Evolutionary conservation across 37 sponge, comb jelly and placozoan species (phyloP).

Genomic region (Bolinopsis microptera): DNA sequence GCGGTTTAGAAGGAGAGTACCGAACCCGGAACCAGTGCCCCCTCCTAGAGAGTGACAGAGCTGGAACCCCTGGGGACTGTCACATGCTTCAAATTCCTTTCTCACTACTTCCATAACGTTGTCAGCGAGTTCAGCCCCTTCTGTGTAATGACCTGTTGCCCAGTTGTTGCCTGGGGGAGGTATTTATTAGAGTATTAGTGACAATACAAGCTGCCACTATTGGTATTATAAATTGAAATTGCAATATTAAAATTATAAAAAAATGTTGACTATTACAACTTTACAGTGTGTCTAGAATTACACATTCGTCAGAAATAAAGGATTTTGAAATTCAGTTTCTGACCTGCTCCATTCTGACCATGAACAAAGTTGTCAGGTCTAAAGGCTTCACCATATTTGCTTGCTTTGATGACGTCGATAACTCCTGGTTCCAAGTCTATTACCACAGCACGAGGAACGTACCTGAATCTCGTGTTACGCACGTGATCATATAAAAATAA

Average conservation of each 20-base stretch:
- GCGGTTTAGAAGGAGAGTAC: conserved; percentile 17
- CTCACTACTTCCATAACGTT: background rate
- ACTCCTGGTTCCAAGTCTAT: conserved; percentile 18
- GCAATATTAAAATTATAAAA: too few species aligned
- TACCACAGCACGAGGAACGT: background rate
- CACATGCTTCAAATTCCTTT: background rate
- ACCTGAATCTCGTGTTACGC: background rate
- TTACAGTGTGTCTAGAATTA: too few species aligned
- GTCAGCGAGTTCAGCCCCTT: background rate
- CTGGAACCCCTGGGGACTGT: conserved; percentile 6
- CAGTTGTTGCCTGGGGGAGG: conserved; percentile 23
- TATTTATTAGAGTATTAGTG: background rate
- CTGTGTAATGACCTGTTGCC: conserved; percentile 32
- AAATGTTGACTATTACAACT: too few species aligned
- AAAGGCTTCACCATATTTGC: background rate
- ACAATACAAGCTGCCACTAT: too few species aligned
- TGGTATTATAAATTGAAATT: too few species aligned
- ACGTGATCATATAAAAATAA: too few species aligned
- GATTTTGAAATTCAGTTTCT: too few species aligned
- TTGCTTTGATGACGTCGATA: conserved; percentile 15
- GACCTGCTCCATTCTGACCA: conserved; percentile 31
- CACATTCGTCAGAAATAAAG: too few species aligned
- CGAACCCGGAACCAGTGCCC: background rate
- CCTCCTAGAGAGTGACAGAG: conserved; percentile 17
- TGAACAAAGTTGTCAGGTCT: conserved; percentile 22